Evolutionary conservation across 2,113 vertebrate genomes (phyloP).

Genomic region (Tragelaphus strepsiceros): DNA sequence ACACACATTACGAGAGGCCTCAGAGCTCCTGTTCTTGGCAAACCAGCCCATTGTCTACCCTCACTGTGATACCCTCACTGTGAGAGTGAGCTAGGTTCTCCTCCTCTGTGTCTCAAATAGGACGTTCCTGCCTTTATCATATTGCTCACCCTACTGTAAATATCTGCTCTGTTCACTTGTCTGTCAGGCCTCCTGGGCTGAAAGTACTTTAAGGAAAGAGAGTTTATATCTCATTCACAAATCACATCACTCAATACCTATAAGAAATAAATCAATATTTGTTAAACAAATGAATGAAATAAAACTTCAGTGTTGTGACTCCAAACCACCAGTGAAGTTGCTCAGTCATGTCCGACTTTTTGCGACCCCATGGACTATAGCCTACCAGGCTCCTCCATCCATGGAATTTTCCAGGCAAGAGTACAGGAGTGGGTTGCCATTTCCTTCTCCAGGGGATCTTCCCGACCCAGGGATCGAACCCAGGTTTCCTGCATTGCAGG

Average conservation of each 20-base stretch:
- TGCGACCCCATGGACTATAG: too few species aligned
- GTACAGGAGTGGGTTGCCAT: not conserved
- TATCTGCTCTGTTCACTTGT: not conserved
- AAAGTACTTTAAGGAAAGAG: not conserved
- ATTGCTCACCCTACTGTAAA: not conserved
- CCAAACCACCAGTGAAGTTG: not conserved
- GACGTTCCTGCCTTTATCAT: not conserved
- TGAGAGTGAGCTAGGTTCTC: not conserved
- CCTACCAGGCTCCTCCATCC: too few species aligned
- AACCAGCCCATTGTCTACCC: not conserved
- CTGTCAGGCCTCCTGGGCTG: not conserved
- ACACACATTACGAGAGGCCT: not conserved
- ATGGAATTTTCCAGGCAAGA: too few species aligned
- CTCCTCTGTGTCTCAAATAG: not conserved
- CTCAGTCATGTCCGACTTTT: not conserved
- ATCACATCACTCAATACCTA: not conserved
- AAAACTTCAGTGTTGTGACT: conserved; percentile 20
- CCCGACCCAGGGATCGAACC: not conserved
- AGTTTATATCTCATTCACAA: not conserved
- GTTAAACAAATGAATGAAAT: not conserved
- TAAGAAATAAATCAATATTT: not conserved
- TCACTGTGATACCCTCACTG: not conserved
- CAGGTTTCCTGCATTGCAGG: not conserved
- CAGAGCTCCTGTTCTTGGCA: not conserved
- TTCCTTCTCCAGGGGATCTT: not conserved